Percentiles rank a stretch among this genome's conserved stretches.
Evolutionary conservation across 1,140 invertebrate genomes (phyloP).

Genomic region (Daktulosphaira vitifoliae): DNA sequence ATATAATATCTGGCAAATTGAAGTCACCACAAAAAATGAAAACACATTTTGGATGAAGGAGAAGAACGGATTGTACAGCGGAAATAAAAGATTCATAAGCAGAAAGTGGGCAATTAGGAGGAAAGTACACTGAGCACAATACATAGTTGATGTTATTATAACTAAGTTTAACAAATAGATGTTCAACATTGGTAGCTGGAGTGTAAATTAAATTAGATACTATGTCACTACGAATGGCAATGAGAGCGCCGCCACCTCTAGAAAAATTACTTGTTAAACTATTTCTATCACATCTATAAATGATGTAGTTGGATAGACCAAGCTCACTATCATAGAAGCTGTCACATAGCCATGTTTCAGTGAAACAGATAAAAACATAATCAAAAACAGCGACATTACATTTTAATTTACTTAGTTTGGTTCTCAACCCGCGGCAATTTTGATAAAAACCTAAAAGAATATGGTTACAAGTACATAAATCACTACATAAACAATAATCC

Average conservation of each 20-base stretch:
- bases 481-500: too few relatives aligned
- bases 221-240: neutral
- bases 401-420: neutral
- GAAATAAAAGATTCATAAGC: neutral
- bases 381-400: neutral
- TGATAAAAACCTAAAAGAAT: neutral
- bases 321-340: neutral
- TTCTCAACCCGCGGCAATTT: neutral
- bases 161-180: neutral
- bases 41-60: neutral
- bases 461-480: neutral
- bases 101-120: neutral
- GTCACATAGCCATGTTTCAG: neutral
- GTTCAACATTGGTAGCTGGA: neutral
- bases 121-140: neutral
- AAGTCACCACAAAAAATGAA: neutral
- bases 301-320: neutral
- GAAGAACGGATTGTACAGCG: neutral
- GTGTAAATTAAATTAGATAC: neutral
- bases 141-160: neutral
- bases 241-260: neutral
- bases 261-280: neutral
- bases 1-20: neutral
- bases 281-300: constrained; percentile 9
- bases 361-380: neutral